Percentiles rank a stretch among this genome's conserved stretches.
These are phyloP conservation scores for Calameuta pallipes DNA, from an alignment of 2,888 invertebrate genomes.

Conservation along the genomic window DNA sequence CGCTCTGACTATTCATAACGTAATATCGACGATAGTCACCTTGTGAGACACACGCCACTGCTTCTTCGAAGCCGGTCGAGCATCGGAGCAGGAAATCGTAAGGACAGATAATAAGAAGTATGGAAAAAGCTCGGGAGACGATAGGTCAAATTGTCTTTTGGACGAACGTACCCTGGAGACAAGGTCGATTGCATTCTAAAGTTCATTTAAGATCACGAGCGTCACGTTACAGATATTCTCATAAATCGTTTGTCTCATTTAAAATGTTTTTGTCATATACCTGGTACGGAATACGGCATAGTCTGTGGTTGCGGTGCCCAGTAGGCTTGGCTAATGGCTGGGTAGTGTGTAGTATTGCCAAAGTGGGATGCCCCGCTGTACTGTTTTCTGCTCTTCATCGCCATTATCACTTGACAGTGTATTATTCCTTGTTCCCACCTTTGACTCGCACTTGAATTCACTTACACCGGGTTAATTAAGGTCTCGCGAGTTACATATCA, in stretches of 20 bases:
- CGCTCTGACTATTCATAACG: conserved; percentile 41
- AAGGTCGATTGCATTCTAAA: background rate
- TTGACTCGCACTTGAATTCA: background rate
- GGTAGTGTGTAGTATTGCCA: conserved; percentile 69
- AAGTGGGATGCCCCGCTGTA: conserved; percentile 53
- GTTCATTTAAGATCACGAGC: background rate
- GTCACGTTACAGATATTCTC: background rate
- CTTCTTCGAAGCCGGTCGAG: background rate
- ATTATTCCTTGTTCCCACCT: background rate
- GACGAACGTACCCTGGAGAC: background rate
- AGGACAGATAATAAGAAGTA: background rate
- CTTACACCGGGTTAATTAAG: background rate
- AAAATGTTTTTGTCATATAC: conserved; percentile 65
- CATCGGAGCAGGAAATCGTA: background rate
- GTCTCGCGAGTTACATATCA: background rate
- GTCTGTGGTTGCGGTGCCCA: conserved; percentile 86
- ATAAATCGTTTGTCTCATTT: background rate
- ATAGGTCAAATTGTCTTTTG: background rate
- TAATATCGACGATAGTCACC: background rate
- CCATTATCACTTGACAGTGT: conserved; percentile 43
- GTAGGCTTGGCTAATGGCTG: conserved; percentile 85
- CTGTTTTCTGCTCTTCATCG: conserved; percentile 64
- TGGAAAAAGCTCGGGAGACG: background rate
- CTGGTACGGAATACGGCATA: conserved; percentile 87
- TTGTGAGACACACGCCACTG: background rate